Percentiles rank a stretch among this genome's conserved stretches.
Evolutionary conservation across 1,140 invertebrate genomes (phyloP).

Genomic region (Drosophila ficusphila): DNA sequence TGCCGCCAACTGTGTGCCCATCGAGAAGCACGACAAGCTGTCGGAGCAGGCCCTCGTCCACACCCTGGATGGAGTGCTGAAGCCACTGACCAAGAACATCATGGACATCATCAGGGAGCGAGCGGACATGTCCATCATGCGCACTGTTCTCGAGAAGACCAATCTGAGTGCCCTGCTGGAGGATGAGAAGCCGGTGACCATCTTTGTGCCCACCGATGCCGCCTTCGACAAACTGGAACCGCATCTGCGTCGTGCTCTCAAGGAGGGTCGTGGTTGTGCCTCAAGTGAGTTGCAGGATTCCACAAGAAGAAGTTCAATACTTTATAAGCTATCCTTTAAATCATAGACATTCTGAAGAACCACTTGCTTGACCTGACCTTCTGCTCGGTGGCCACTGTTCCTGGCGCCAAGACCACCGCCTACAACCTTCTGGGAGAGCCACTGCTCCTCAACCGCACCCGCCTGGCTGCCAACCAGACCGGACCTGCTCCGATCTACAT

Average conservation of each 20-base stretch:
- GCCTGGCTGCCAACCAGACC: slow-evolving; percentile 40
- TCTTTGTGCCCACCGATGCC: slow-evolving; percentile 88
- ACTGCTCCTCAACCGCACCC: slow-evolving; percentile 85
- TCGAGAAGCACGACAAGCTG: slow-evolving; percentile 84
- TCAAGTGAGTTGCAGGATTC: slow-evolving; percentile 82
- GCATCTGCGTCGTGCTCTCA: slow-evolving; percentile 83
- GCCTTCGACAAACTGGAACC: slow-evolving; percentile 86
- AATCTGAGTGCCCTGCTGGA: slow-evolving; percentile 81
- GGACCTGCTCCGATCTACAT: slow-evolving; percentile 75
- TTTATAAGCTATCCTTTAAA: background rate
- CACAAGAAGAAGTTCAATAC: too few relatives aligned
- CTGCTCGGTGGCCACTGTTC: slow-evolving; percentile 87
- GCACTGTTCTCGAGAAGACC: slow-evolving; percentile 79
- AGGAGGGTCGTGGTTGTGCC: slow-evolving; percentile 85
- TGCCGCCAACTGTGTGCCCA: slow-evolving; percentile 86
- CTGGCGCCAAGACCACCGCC: slow-evolving; percentile 85
- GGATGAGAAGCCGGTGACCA: slow-evolving; percentile 86
- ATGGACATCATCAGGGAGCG: slow-evolving; percentile 84
- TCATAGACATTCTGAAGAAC: slow-evolving; percentile 86
- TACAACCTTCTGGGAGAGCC: slow-evolving; percentile 86
- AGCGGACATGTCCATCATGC: slow-evolving; percentile 80
- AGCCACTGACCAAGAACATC: slow-evolving; percentile 85
- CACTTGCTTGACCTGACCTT: slow-evolving; percentile 88
- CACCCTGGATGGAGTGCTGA: slow-evolving; percentile 87
- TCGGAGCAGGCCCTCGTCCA: slow-evolving; percentile 89